Evolutionary conservation across 2,797 vertebrate species (phyloP), one percentile per base, ranked within the genome.

Genomic region (Syngnathus rostellatus): DNA sequence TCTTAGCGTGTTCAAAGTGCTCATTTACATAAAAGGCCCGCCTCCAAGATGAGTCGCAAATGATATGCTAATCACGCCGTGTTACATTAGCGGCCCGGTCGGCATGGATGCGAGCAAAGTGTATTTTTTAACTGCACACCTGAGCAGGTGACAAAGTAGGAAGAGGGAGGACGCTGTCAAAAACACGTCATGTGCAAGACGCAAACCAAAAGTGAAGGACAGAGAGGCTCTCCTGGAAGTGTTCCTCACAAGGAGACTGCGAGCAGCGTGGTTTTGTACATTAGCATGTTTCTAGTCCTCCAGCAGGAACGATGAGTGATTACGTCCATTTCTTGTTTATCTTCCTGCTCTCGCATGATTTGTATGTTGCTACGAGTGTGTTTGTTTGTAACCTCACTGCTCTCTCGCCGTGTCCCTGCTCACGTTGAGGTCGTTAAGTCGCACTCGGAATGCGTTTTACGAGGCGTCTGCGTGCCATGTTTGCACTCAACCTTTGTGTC

Each of bases 371-470:
- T 31, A 60, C 19, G 69, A 40, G 71, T 69, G 72, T 43, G 69
- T 75, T 68, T 63, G 45, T 45, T 58, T 50, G 57, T 55, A 68
- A 72, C 80, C 80, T 73, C 71, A 68, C 58, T 23, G 77, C 69
- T 80, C 81, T 63, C 67, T 3, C 62, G 80, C 75, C 31, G 54
- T 86, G 83, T 88, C 77, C 73, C 75, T 69, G 77, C 72, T 77
- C 83, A 72, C 77, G 86, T 85, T 79, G 75, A 76, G 71, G 63
- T 77, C 77, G 72, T 79, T 79, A 75, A 80, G 72, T 67, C 59
- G 61, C 73, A 63, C 75, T 79, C 74, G 17, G 72, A 72, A 73
- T 69, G 78, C 65, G 45, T 83, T 83, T 82, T 65, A 66, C 67
- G 68, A 74, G 39, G 71, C 72, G 2, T 53, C 7, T 65, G 53